phyloP scores from a whole-genome alignment of 2,113 vertebrate genomes.

The Myotis brandtii region DNA sequence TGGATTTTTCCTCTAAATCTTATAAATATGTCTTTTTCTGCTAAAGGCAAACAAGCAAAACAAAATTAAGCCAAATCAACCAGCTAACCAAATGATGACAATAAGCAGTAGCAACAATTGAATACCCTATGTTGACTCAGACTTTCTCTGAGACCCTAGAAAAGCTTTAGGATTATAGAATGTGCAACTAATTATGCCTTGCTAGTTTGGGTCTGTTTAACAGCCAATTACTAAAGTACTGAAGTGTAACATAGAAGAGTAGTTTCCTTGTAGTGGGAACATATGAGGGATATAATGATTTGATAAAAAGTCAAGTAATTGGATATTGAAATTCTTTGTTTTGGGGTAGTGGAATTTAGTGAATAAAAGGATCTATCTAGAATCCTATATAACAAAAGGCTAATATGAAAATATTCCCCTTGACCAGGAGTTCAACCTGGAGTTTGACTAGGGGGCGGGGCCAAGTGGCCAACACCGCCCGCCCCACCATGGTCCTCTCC shows the following conservation, averaged over 20 bases:
- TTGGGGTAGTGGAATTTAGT: not conserved
- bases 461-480: too few species aligned
- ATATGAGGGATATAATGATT: not conserved
- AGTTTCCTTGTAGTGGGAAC: not conserved
- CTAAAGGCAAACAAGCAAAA: not conserved
- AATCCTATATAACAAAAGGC: not conserved
- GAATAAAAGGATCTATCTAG: not conserved
- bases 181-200: not conserved
- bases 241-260: not conserved
- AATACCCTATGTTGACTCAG: not conserved
- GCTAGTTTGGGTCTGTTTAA: not conserved
- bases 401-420: too few species aligned
- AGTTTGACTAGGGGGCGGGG: too few species aligned
- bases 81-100: not conserved
- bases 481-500: too few species aligned
- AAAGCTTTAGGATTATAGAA: not conserved
- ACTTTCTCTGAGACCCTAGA: not conserved
- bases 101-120: not conserved
- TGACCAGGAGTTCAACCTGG: too few species aligned
- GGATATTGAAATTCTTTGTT: not conserved
- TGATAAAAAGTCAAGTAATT: not conserved
- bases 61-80: not conserved
- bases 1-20: not conserved
- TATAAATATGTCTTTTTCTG: not conserved
- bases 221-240: not conserved